Conservation (phyloP, 2,888 invertebrate species). For the Chydorus sphaericus region DNA sequence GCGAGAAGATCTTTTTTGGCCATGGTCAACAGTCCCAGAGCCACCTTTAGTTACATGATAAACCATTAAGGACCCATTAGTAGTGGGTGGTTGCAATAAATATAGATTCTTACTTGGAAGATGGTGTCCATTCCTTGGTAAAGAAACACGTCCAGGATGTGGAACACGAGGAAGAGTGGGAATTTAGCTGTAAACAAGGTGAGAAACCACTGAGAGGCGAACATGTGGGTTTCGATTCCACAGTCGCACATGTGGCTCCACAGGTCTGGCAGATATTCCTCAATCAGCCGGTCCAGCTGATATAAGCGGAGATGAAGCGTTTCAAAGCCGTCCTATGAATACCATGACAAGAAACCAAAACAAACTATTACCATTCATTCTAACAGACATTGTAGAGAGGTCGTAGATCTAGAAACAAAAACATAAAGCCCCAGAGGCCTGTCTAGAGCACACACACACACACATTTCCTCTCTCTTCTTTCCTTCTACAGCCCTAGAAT, state of each 20-base stretch:
- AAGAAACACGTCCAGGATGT: slow-evolving; percentile 90
- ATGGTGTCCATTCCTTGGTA: slow-evolving; percentile 86
- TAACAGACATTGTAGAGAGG: no score
- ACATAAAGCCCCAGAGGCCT: no score
- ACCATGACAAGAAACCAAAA: no score
- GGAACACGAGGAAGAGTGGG: slow-evolving; percentile 90
- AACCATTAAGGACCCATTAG: not conserved
- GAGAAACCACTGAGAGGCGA: slow-evolving; percentile 98
- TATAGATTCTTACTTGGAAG: slow-evolving; percentile 61
- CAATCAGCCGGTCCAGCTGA: slow-evolving; percentile 83
- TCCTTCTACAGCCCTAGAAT: no score
- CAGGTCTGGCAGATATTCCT: slow-evolving; percentile 70
- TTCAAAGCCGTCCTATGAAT: slow-evolving; percentile 87
- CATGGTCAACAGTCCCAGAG: slow-evolving; percentile 9
- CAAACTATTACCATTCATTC: not conserved
- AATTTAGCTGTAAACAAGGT: slow-evolving; percentile 99
- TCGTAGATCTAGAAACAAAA: no score
- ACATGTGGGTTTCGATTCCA: slow-evolving; percentile 95
- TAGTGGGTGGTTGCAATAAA: not conserved
- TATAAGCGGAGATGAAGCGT: slow-evolving; percentile 86
- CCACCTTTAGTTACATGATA: not conserved
- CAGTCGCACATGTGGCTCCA: slow-evolving; percentile 67
- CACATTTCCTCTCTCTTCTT: no score
- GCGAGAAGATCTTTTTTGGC: slow-evolving; percentile 75
- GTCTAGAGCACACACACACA: no score